phyloP scores from a whole-genome alignment of 2,888 invertebrate species.

The Drosophila sordidapex region DNA sequence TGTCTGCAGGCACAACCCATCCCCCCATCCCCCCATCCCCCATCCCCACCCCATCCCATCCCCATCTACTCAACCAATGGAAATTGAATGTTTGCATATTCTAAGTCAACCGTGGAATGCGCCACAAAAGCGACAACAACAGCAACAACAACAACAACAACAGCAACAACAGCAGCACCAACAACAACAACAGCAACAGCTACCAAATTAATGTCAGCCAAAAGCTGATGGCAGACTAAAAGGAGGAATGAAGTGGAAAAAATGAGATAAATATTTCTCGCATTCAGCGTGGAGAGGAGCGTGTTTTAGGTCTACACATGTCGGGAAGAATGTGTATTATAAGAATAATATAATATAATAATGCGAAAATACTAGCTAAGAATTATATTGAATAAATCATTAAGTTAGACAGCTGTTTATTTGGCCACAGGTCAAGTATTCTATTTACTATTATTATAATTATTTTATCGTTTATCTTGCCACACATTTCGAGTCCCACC shows the following conservation, averaged over 20 bases:
- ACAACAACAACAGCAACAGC: constrained; percentile 6
- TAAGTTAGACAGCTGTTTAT: background rate
- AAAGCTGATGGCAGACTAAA: background rate
- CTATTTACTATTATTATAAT: too few species aligned
- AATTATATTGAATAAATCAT: background rate
- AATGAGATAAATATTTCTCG: constrained; percentile 13
- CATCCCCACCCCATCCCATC: background rate
- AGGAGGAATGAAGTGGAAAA: background rate
- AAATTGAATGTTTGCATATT: constrained; percentile 81
- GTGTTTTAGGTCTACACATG: background rate
- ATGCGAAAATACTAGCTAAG: background rate
- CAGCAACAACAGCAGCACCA: constrained; percentile 3
- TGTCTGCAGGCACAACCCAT: background rate
- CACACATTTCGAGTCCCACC: background rate
- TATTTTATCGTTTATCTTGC: background rate
- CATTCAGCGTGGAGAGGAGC: constrained; percentile 14
- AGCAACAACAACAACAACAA: background rate
- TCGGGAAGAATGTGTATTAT: background rate
- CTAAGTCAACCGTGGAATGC: constrained; percentile 71
- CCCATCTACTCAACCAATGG: constrained; percentile 23
- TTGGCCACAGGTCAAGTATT: background rate
- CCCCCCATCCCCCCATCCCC: background rate
- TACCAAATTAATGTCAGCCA: constrained; percentile 17
- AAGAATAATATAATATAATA: background rate
- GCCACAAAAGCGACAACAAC: constrained; percentile 42